Conservation (phyloP, 1,140 invertebrate genomes). For the Chelonus insularis region DNA sequence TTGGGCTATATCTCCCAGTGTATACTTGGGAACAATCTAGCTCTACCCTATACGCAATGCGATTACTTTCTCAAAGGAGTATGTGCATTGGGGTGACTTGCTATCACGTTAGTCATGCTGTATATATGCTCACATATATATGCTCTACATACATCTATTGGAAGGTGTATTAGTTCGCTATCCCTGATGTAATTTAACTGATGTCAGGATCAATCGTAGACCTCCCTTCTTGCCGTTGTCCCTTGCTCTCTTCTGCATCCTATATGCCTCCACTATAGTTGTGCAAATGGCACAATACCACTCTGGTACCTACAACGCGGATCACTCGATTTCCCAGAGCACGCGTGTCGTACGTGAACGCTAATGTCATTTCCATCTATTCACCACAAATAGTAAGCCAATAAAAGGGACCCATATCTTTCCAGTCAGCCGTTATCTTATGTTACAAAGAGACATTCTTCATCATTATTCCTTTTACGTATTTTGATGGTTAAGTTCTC, state of each 20-base stretch:
- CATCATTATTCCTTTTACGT: constrained; percentile 26
- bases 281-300: too few relatives aligned
- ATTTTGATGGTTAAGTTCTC: too few relatives aligned
- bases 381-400: constrained; percentile 10
- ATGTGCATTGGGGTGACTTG: too few relatives aligned
- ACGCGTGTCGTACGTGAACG: constrained; percentile 13
- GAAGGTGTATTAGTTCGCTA: background rate
- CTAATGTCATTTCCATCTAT: constrained; percentile 14
- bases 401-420: constrained; percentile 6
- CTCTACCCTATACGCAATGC: too few relatives aligned
- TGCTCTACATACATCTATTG: background rate
- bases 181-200: constrained; percentile 16
- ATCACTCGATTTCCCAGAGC: constrained; percentile 14
- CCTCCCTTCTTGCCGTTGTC: background rate
- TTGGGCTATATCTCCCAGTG: too few relatives aligned
- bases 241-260: background rate
- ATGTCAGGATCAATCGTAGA: constrained; percentile 18
- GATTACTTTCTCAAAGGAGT: too few relatives aligned
- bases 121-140: too few relatives aligned
- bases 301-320: background rate
- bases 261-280: background rate
- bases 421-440: background rate
- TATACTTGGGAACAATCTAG: too few relatives aligned
- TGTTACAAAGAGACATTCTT: constrained; percentile 25
- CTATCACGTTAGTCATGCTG: too few relatives aligned